Evolutionary conservation across 2,113 vertebrate species (phyloP), one percentile per base, ranked within the genome.

Genomic region (Bufo gargarizans): DNA sequence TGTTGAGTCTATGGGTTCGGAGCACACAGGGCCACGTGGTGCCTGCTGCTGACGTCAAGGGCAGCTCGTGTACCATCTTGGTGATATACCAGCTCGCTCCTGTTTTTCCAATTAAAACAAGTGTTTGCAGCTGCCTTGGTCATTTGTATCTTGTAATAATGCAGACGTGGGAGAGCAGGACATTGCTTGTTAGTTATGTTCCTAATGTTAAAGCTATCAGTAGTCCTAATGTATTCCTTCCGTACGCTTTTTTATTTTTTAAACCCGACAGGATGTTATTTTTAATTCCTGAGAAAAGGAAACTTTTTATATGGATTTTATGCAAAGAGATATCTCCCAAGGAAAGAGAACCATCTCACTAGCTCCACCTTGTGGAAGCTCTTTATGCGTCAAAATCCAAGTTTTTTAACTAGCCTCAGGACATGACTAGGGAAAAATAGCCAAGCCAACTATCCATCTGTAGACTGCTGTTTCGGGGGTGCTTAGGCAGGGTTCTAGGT

Each of bases 1-100:
- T 67, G 87, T 83, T 83, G 67, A 83, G 87, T 77, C 87, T 88
- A 77, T 83, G 87, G 71, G 43, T 82, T 19, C 19, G 53, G 53
- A 83, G 74, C 33, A 22, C 86, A 13, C 20, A 22, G 2, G 53
- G 69, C 14, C 67, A 85, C 55, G 71, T 76, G 71, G 55, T 72
- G 2, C 53, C 7, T 0, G 84, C 53, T 11, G 0, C 53, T 85
- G 84, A 85, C 84, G 55, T 85, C 69, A 85, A 85, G 71, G 53
- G 69, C 67, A 9, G 47, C 82, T 47, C 22, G 20, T 84, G 82
- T 14, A 22, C 63, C 82, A 55, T 55, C 19, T 33, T 12, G 82
- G 59, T 53, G 65, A 4, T 20, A 33, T 50, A 69, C 63, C 82
- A 53, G 47, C 82, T 55, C 19, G 13, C 20, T 10, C 82, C 47